phyloP scores from a whole-genome alignment of 2,888 invertebrate genomes.

The Pherbina coryleti region DNA sequence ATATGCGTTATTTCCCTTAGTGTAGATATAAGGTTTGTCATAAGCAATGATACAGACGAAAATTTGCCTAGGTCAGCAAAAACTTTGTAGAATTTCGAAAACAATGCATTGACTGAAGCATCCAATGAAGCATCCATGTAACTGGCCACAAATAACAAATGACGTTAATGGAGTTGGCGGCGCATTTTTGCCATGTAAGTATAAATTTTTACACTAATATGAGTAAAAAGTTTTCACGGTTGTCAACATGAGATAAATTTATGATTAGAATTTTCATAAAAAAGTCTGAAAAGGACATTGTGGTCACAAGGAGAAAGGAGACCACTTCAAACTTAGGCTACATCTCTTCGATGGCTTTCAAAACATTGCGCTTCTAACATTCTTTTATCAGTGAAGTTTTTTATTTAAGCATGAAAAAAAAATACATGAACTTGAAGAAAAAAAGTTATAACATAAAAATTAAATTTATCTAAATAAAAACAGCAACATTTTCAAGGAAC shows the following conservation, averaged over 20 bases:
- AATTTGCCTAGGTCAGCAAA: not conserved
- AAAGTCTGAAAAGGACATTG: not conserved
- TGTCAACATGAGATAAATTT: not conserved
- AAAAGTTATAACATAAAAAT: too few species aligned
- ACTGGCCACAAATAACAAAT: not conserved
- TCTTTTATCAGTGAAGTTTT: too few species aligned
- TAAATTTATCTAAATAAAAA: not conserved
- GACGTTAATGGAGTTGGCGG: not conserved
- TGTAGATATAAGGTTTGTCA: not conserved
- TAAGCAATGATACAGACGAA: not conserved
- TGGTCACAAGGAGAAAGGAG: too few species aligned
- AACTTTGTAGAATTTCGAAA: not conserved
- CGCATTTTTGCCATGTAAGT: not conserved
- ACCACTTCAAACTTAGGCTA: too few species aligned
- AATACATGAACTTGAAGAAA: too few species aligned
- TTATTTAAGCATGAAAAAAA: too few species aligned
- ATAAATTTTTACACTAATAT: not conserved
- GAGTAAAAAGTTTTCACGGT: constrained; percentile 2
- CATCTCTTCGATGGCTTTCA: too few species aligned
- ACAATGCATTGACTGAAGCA: not conserved
- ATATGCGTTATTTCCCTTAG: too few species aligned
- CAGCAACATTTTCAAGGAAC: not conserved
- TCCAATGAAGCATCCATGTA: not conserved
- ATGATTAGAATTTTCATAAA: not conserved
- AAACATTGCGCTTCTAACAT: too few species aligned